phyloP scores from a whole-genome alignment of 2,113 vertebrate species.

The Hydropotes inermis region DNA sequence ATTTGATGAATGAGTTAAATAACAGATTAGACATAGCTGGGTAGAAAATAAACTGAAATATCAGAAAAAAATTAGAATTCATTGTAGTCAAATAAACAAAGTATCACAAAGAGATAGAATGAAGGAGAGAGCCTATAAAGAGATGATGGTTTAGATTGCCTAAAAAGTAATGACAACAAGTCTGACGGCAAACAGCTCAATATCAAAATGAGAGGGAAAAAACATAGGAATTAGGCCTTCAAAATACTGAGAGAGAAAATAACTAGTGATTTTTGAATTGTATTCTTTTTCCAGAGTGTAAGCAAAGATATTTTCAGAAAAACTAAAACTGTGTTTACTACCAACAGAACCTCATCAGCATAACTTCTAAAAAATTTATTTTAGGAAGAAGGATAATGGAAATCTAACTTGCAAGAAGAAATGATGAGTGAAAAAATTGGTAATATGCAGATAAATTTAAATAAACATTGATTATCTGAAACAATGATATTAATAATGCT shows the following conservation, averaged over 20 bases:
- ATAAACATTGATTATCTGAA: not conserved
- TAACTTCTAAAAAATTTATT: not conserved
- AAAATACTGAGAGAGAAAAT: conserved; percentile 4
- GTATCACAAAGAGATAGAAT: not conserved
- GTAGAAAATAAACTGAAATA: not conserved
- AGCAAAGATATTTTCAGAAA: not conserved
- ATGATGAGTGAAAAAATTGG: not conserved
- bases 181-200: not conserved
- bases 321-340: not conserved
- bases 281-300: not conserved
- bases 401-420: not conserved
- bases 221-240: not conserved
- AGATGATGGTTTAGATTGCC: not conserved
- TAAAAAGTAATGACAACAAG: not conserved
- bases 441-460: not conserved
- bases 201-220: not conserved
- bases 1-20: not conserved
- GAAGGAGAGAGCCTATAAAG: not conserved
- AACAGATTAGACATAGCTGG: not conserved
- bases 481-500: not conserved
- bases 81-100: not conserved
- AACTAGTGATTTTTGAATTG: not conserved
- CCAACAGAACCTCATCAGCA: not conserved
- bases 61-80: not conserved
- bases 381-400: not conserved